Conservation (phyloP, 2,888 invertebrate species). For the Polyommatus iphigenia region DNA sequence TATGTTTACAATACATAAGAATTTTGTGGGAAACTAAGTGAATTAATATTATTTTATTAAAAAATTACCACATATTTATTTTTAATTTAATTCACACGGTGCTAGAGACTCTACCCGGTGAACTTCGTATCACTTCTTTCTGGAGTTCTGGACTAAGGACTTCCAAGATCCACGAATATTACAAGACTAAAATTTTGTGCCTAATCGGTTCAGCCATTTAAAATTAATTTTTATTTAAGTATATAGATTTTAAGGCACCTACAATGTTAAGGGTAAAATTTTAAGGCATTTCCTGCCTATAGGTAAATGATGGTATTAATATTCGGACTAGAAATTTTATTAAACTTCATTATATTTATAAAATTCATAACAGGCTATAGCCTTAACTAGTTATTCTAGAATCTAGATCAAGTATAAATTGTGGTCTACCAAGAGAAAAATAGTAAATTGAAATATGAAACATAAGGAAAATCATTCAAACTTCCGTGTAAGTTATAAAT, state of each 20-base stretch:
- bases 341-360: too few species aligned
- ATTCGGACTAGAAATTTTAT: too few species aligned
- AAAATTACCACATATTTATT: neutral
- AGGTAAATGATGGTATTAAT: too few species aligned
- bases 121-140: too few species aligned
- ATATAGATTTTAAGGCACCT: too few species aligned
- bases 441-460: neutral
- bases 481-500: neutral
- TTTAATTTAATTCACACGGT: neutral
- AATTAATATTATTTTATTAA: neutral
- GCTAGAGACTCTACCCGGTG: neutral
- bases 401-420: neutral
- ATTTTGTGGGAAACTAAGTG: conserved; percentile 8
- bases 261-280: too few species aligned
- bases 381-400: neutral
- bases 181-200: too few species aligned
- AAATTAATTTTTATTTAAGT: too few species aligned
- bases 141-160: too few species aligned
- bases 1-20: neutral
- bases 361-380: neutral
- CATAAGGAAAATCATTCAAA: neutral
- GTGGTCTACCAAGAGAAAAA: neutral
- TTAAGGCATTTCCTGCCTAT: too few species aligned
- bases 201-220: too few species aligned
- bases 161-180: too few species aligned